A percentile compares a stretch with the other conserved stretches of the same genome.
Conservation (phyloP, 2,113 vertebrate species). For the Ophiodon elongatus region DNA sequence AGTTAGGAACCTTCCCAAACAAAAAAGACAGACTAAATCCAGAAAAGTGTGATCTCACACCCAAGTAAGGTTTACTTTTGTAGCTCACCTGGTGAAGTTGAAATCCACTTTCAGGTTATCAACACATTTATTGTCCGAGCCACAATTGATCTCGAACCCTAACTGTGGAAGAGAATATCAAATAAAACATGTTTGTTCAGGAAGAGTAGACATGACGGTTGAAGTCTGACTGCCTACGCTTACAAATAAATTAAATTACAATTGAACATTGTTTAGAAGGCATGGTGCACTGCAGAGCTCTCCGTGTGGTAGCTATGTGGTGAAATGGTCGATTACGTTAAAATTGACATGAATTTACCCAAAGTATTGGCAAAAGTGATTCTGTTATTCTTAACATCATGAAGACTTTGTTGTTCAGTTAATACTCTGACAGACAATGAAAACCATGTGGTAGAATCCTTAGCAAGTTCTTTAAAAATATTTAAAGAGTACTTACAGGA, state of each 20-base stretch:
- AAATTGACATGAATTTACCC: background rate
- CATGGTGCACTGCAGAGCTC: background rate
- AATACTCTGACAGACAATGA: background rate
- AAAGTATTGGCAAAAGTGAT: background rate
- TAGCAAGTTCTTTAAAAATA: background rate
- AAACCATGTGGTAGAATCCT: background rate
- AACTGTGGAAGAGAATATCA: conserved; percentile 76
- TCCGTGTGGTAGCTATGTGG: background rate
- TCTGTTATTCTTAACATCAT: too few species aligned
- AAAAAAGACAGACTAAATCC: too few species aligned
- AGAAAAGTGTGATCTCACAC: background rate
- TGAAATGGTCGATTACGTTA: background rate
- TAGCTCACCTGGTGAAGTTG: conserved; percentile 81
- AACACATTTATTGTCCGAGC: conserved; percentile 81
- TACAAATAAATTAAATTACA: background rate
- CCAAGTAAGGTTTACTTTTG: background rate
- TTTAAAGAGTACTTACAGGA: conserved; percentile 63
- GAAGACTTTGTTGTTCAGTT: background rate
- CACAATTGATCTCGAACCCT: conserved; percentile 89
- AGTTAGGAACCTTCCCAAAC: too few species aligned
- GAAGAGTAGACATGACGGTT: background rate
- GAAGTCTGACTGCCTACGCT: background rate
- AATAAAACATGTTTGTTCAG: background rate
- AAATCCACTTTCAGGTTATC: conserved; percentile 86
- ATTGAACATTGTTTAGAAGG: background rate